These are phyloP conservation scores for Drosophila auraria DNA, from an alignment of 1,140 invertebrate species.

Conservation along the genomic window DNA sequence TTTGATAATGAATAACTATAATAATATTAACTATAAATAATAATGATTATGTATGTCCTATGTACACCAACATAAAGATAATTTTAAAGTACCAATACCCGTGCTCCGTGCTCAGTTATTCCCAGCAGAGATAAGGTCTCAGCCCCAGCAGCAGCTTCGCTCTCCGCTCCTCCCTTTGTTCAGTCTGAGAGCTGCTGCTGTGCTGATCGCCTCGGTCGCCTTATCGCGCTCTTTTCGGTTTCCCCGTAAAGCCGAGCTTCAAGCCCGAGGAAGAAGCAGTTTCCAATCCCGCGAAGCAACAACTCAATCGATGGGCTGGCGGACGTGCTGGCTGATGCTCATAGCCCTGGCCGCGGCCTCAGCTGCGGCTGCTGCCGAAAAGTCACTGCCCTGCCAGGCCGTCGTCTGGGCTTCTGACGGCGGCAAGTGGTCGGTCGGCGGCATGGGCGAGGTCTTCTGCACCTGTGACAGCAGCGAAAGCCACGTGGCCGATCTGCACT, in stretches of 20 bases:
- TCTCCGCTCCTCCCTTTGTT: no score
- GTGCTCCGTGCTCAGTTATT: not conserved
- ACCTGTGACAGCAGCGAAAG: not conserved
- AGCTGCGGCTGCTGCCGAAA: not conserved
- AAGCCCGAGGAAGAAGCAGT: not conserved
- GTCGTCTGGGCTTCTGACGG: not conserved
- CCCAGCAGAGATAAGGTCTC: not conserved
- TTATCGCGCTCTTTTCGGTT: no score
- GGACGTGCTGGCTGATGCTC: not conserved
- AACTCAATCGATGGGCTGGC: slow-evolving; percentile 2
- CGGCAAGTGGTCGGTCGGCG: not conserved
- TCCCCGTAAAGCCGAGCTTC: no score
- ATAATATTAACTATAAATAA: slow-evolving; percentile 13
- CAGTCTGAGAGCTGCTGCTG: no score
- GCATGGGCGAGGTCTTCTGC: not conserved
- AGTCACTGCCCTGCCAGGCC: rapidly evolving
- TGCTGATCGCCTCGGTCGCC: no score
- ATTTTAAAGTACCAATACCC: not conserved
- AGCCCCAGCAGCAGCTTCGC: not conserved
- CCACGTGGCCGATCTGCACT: not conserved
- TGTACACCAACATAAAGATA: slow-evolving; percentile 34
- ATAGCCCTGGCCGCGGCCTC: not conserved
- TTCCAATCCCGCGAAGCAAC: not conserved
- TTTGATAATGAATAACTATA: slow-evolving; percentile 11
- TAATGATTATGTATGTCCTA: slow-evolving; percentile 19